Conservation (phyloP, 1,140 invertebrate genomes). For the Euura saliciscinereae region DNA sequence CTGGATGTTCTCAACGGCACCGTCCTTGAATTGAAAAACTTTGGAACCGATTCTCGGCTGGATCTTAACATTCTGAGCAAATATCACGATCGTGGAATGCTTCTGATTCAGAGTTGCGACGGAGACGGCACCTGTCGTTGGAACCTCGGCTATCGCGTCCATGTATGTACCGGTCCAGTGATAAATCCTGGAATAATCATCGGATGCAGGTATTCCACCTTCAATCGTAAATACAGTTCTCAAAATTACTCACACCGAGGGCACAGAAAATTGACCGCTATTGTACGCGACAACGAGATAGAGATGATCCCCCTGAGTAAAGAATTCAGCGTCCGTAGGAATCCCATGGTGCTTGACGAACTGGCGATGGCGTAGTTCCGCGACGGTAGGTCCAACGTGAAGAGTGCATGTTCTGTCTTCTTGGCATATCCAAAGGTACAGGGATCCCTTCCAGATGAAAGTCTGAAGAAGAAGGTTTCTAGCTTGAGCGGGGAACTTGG, state of each 20-base stretch:
- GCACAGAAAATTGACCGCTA: slow-evolving; percentile 18
- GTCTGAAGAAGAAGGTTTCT: not conserved
- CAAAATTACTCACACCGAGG: slow-evolving; percentile 30
- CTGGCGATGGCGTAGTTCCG: slow-evolving; percentile 27
- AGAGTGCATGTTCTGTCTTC: slow-evolving; percentile 25
- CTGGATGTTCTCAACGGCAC: slow-evolving; percentile 26
- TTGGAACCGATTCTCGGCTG: slow-evolving; percentile 24
- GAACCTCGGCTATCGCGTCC: slow-evolving; percentile 29
- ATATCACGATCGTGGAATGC: slow-evolving; percentile 35
- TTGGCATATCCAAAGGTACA: slow-evolving; percentile 39
- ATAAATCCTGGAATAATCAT: slow-evolving; percentile 40
- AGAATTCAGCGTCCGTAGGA: slow-evolving; percentile 39
- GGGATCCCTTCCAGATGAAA: slow-evolving; percentile 26
- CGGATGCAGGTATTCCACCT: too few species aligned
- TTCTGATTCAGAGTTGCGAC: slow-evolving; percentile 32
- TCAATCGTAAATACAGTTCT: too few species aligned
- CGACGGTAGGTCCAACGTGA: slow-evolving; percentile 23
- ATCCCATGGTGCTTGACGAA: slow-evolving; percentile 22
- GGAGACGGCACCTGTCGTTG: slow-evolving; percentile 25
- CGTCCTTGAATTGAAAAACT: slow-evolving; percentile 35
- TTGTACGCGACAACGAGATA: slow-evolving; percentile 36
- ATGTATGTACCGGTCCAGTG: slow-evolving; percentile 46
- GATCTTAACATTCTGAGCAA: slow-evolving; percentile 24
- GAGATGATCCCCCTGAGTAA: slow-evolving; percentile 29
- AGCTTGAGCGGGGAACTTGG: not conserved